Conservation (phyloP, 2,888 invertebrate genomes). For the Euclidia mi region DNA sequence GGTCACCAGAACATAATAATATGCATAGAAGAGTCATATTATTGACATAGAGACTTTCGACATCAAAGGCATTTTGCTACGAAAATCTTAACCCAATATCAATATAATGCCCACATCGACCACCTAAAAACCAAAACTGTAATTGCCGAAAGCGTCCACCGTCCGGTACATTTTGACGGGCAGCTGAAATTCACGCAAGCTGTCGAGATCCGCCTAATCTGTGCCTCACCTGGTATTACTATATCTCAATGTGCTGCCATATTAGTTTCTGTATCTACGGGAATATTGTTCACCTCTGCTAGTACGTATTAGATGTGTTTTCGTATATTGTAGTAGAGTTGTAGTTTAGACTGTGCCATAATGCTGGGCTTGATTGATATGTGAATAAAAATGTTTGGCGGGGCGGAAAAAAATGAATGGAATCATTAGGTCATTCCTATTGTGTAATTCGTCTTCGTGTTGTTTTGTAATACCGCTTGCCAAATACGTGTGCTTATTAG, state of each 20-base stretch:
- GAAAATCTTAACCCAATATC: not conserved
- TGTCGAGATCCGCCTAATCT: conserved; percentile 40
- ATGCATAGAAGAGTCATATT: no score
- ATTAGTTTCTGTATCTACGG: conserved; percentile 9
- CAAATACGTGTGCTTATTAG: no score
- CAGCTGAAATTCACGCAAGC: conserved; percentile 22
- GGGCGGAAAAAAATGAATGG: no score
- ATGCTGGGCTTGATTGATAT: no score
- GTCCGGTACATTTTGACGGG: not conserved
- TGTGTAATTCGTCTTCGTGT: no score
- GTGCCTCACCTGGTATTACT: conserved; percentile 20
- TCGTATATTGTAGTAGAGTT: not conserved
- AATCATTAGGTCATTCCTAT: no score
- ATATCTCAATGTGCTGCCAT: conserved; percentile 29
- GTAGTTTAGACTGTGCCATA: no score
- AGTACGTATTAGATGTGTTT: not conserved
- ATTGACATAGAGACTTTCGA: no score
- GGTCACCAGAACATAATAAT: no score
- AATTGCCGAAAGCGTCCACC: not conserved
- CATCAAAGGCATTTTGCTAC: no score
- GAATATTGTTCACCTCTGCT: conserved; percentile 26
- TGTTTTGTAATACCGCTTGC: no score
- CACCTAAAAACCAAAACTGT: not conserved
- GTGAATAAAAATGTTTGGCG: no score
- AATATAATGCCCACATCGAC: not conserved